Evolutionary conservation across 1,140 invertebrate species (phyloP), one percentile per base, ranked within the genome.

Genomic region (Papilio machaon): DNA sequence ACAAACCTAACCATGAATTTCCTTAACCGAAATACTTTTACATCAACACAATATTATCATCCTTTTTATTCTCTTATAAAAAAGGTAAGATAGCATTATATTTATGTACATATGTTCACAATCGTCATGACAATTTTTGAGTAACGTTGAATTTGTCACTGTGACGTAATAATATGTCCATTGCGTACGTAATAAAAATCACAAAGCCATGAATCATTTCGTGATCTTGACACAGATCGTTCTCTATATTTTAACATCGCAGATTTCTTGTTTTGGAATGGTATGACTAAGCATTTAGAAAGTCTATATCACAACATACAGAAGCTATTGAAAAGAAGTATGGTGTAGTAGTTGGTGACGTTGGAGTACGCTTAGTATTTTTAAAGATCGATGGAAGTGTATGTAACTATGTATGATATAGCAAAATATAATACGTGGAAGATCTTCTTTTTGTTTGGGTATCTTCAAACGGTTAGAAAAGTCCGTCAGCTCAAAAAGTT

Each of bases 251-350:
- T 78, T 64, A 60, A 79, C 54, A 49, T 79, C 73, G 23, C 64
- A 79, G 47, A 58, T 81, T 15, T 30, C 46, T 70, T 76, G 15
- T 58, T 47, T 13, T 64, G 70, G 60, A 58, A 74, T 73, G 38
- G 64, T 82, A 83, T 85, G 82, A 85, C 84, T 85, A 85, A 82
- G 49, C 23, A 76, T 75, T 82, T 82, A 84, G 83, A 84, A 82
- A 84, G 81, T 76, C 73, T 30, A 78, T 74, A 73, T 46, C 58
- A 38, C 73, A 52, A 58, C 13, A 17, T 54, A 83, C 82, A 35
- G 17, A 73, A 15, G 17, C 38, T 15, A 47, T 75, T n/a, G 8
- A 46, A n/a, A 52, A 52, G 2, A 23, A 67, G 30, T 30, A 30
- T 67, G 23, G 30, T 30, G 13, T 67, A 43, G 38, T 43, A 43